Percentiles rank a stretch among this genome's conserved stretches.
These are phyloP conservation scores for Oligia fasciuncula DNA, from an alignment of 2,888 invertebrate species.

Conservation along the genomic window DNA sequence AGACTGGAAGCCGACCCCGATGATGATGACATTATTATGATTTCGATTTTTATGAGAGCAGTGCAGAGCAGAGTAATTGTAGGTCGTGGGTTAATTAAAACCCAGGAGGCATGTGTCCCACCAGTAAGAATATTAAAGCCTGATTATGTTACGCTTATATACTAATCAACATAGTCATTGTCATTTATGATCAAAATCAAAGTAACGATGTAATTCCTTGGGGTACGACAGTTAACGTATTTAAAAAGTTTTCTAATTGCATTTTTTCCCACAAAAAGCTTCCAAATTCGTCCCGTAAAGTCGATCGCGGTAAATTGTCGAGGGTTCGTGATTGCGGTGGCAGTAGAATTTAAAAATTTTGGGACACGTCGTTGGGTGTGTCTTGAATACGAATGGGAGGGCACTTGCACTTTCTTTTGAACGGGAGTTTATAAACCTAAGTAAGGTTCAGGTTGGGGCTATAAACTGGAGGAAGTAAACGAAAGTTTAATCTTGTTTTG, in stretches of 20 bases:
- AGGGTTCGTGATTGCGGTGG: conserved; percentile 56
- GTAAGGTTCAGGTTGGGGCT: neutral
- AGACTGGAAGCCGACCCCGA: too few species aligned
- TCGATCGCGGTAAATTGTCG: conserved; percentile 56
- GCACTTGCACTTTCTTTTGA: conserved; percentile 63
- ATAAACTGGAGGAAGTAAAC: conserved; percentile 21
- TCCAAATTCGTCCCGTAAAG: conserved; percentile 38
- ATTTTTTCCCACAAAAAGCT: conserved; percentile 24
- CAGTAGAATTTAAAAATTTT: conserved; percentile 60
- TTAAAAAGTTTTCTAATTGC: conserved; percentile 18
- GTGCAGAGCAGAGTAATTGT: too few species aligned
- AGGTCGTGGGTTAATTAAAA: too few species aligned
- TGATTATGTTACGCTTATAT: neutral
- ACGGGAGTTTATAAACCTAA: conserved; percentile 38
- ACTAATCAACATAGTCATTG: neutral
- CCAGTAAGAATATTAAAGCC: neutral
- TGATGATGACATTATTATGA: neutral
- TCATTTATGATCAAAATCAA: neutral
- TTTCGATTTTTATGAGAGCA: too few species aligned
- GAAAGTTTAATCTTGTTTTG: conserved; percentile 30
- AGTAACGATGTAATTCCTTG: neutral
- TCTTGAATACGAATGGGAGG: conserved; percentile 62
- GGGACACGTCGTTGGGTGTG: conserved; percentile 51
- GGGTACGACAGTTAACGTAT: neutral
- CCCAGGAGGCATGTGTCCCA: too few species aligned